Base-by-base conservation (phyloP, 2,888 invertebrate genomes). In the Luperina testacea region DNA sequence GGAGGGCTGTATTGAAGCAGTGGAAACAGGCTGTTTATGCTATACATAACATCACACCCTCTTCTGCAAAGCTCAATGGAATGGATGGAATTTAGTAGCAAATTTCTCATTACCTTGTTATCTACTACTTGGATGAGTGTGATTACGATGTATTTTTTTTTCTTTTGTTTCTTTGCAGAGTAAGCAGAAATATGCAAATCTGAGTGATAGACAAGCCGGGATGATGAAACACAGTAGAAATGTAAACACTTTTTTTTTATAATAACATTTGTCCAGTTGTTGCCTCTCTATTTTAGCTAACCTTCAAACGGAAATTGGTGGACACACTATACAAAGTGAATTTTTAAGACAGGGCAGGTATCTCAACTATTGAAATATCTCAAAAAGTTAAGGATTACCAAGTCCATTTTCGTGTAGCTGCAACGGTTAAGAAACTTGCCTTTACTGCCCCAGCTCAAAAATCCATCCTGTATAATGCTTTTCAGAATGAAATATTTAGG, bases 171-270 rank as follows among this genome's bases (percentile, higher is more conserved):
- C 0, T 72, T 87, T 81, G 48, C 85, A 85, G 85, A 74, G 27
- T 80, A 85, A 80, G 59, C 69, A 72, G 20, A 85, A 84, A 69
- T 72, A 77, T 51, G 5, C 59, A 70, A 85, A 61, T 48, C n/a
- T 57, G 53, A 72, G 27, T 87, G 87, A 83, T 15, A 77, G 67
- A 65, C 87, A 87, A 57, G 4, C 63, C 48, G 76, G 74, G 27
- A 65, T 80, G 63, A 72, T 63, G 27, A 81, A 65, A 78, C n/a
- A 74, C 38, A 68, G 51, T n/a, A 75, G 38, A 87, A 27, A 68
- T 69, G 87, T 87, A 85, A 87, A 8, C 0, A 27, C 15, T 57
- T 24, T 6, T 63, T 70, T 69, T 63, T 38, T 38, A 17, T 38
- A 15, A 38, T 77, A 53, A 20, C 4, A 0, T n/a, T 13, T 64